These are phyloP conservation scores for Scaptomyza flava DNA, from an alignment of 2,888 invertebrate genomes.

Conservation along the genomic window DNA sequence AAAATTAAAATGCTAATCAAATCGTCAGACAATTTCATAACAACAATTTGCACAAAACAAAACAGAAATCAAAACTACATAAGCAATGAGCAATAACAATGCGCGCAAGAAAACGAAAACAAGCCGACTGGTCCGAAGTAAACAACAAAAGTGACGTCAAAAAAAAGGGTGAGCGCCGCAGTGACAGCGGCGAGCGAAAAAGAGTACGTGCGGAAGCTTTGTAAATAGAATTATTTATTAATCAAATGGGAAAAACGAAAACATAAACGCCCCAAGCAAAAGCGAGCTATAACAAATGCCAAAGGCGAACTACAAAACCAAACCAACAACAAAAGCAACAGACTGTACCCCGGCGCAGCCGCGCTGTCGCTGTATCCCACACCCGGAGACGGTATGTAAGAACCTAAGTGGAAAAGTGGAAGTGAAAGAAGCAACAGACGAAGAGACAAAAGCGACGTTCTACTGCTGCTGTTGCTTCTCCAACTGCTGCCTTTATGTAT, in stretches of 20 bases:
- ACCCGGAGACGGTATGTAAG: conserved; percentile 35
- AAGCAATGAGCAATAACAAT: conserved; percentile 50
- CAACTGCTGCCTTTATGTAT: conserved; percentile 9
- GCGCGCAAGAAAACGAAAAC: conserved; percentile 67
- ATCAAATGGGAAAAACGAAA: conserved; percentile 58
- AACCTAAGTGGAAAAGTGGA: conserved; percentile 63
- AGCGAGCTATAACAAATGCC: conserved; percentile 46
- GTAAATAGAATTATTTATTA: conserved; percentile 70
- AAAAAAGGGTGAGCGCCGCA: conserved; percentile 48
- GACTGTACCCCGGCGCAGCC: conserved; percentile 65
- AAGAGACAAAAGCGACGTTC: conserved; percentile 29
- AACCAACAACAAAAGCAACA: conserved; percentile 63
- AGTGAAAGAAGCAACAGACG: conserved; percentile 69
- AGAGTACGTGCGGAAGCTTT: conserved; percentile 55
- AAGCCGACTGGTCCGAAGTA: conserved; percentile 64
- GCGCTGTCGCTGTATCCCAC: conserved; percentile 28
- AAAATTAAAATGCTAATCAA: conserved; percentile 63
- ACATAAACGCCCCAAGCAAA: conserved; percentile 57
- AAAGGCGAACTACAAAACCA: conserved; percentile 32
- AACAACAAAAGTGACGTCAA: conserved; percentile 80
- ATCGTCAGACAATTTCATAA: conserved; percentile 75
- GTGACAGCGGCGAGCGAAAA: conserved; percentile 8
- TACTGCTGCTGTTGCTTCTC: neutral
- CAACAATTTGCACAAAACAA: conserved; percentile 67
- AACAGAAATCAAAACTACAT: conserved; percentile 30